Evolutionary conservation across 2,113 vertebrate species (phyloP), one percentile per base, ranked within the genome.

Genomic region (Xenopus laevis): DNA sequence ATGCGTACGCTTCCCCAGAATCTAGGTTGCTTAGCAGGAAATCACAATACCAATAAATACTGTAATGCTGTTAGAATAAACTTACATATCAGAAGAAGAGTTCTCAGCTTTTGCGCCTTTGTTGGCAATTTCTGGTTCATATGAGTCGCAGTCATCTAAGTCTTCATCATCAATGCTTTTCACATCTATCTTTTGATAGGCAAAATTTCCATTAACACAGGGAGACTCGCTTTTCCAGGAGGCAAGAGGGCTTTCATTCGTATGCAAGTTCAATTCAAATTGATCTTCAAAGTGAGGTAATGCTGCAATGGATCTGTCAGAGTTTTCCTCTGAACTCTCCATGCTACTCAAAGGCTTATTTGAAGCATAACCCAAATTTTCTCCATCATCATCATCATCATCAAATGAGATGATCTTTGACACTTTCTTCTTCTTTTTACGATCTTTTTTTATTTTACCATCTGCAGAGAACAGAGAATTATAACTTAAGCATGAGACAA

Each of bases 371-470:
- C 80, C 82, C 3, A 78, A 33, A 75, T 68, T 82, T 69, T 89
- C 92, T n/a, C 93, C 93, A 0, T 92, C 95, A 2, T 95, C 95
- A 0, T 95, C 94, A 62, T 95, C 89, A 30, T 92, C 90, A 33
- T 98, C 96, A 79, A 98, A 99, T 4, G 95, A 99, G 79, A 99
- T 98, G 7, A 99, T 98, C 85, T 97, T 95, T 67, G 96, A 95
- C 85, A 99, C 88, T 83, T 95, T 97, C 85, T 98, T 99, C 84
- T 93, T 99, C 86, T 93, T 94, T 71, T 95, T 93, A 6, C 96
- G 86, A 74, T 98, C 96, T 72, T 92, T 97, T 87, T 84, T 94
- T 76, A 69, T 79, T 82, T 79, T 92, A 57, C 82, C 86, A 84
- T 98, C 97, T 98, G 83, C 1, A 64, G 20, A 23, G 12, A 69